Conservation (phyloP, 2,888 invertebrate genomes). For the Gandaritis pyraliata region DNA sequence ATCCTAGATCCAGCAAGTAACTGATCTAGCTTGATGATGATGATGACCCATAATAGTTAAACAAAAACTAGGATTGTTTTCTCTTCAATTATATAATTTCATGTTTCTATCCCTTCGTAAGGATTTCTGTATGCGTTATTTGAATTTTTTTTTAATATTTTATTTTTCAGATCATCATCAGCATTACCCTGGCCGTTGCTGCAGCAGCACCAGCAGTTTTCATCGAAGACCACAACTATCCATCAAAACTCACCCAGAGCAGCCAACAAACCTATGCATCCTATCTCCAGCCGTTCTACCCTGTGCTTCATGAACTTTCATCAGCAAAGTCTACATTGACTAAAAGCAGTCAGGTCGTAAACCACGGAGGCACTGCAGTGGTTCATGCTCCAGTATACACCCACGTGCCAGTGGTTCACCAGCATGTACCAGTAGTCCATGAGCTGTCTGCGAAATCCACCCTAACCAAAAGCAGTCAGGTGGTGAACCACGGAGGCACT, state of each 20-base stretch:
- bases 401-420: conserved; percentile 12
- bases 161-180: conserved; percentile 47
- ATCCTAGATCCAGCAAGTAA: no score
- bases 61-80: no score
- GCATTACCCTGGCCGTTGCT: conserved; percentile 56
- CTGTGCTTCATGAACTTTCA: conserved; percentile 44
- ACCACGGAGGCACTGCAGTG: conserved; percentile 54
- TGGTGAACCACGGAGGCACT: conserved; percentile 26
- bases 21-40: no score
- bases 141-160: background rate
- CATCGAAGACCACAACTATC: conserved; percentile 51
- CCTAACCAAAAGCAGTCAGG: conserved; percentile 27
- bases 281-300: conserved; percentile 55
- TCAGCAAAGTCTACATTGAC: conserved; percentile 43
- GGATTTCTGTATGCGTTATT: no score
- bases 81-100: no score
- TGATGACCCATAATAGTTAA: no score
- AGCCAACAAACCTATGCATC: conserved; percentile 59
- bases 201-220: conserved; percentile 59
- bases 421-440: conserved; percentile 22
- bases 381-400: conserved; percentile 46
- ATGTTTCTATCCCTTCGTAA: no score
- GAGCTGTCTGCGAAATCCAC: conserved; percentile 30
- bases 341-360: conserved; percentile 64
- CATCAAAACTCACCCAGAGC: conserved; percentile 60